A percentile compares a stretch with the other conserved stretches of the same genome.
Evolutionary conservation across 1,140 invertebrate species (phyloP).

Genomic region (Sycobia sp.): DNA sequence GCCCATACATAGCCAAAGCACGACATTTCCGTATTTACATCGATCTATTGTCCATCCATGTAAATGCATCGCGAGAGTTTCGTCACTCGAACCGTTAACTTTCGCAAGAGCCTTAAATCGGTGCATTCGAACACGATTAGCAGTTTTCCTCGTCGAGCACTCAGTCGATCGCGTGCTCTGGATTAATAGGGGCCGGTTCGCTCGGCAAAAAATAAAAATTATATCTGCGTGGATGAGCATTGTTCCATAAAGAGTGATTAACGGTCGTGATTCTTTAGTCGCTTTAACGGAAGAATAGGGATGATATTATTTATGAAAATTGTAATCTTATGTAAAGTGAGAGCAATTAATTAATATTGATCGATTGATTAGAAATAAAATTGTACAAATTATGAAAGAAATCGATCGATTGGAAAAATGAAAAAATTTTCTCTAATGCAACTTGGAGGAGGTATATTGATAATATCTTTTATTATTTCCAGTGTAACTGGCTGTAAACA

Average conservation of each 20-base stretch:
- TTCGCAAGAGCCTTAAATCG: constrained; percentile 10
- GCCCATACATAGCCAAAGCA: too few relatives aligned
- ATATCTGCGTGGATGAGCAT: not conserved
- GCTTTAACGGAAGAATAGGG: too few relatives aligned
- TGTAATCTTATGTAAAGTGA: not conserved
- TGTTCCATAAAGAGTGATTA: not conserved
- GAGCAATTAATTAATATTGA: not conserved
- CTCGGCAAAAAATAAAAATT: not conserved
- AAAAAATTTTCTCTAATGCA: constrained; percentile 16
- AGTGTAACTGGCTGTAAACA: not conserved
- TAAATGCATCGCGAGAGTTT: constrained; percentile 9
- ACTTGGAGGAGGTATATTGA: constrained; percentile 1
- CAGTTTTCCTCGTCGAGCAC: not conserved
- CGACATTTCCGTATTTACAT: constrained; percentile 30
- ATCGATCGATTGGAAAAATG: not conserved
- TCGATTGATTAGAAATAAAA: too few relatives aligned
- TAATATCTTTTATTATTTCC: not conserved
- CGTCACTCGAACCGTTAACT: too few relatives aligned
- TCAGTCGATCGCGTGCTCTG: not conserved
- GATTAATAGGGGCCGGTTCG: not conserved
- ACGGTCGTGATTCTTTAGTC: too few relatives aligned
- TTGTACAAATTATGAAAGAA: constrained; percentile 21
- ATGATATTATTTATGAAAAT: too few relatives aligned
- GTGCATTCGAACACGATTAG: not conserved
- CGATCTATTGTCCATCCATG: constrained; percentile 20